A percentile compares a stretch with the other conserved stretches of the same genome.
Evolutionary conservation across 2,113 vertebrate species (phyloP).

Genomic region (Cyphomyrus plagiostoma): DNA sequence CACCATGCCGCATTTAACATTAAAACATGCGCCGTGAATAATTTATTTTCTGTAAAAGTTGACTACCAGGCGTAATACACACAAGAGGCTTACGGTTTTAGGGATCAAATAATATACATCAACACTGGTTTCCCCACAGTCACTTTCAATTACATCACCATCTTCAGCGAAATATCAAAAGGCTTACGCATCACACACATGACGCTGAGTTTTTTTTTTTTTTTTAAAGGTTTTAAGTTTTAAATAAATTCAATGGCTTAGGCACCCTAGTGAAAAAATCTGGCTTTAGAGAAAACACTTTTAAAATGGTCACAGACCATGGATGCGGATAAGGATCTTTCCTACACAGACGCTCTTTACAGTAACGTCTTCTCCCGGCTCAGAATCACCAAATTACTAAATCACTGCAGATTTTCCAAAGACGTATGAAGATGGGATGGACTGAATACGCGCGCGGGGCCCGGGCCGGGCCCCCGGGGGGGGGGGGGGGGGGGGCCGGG

Average conservation of each 20-base stretch:
- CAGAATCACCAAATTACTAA: conserved; percentile 6
- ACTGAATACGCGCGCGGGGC: conserved; percentile 8
- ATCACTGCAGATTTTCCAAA: neutral
- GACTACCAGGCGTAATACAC: neutral
- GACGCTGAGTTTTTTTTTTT: neutral
- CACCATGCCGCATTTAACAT: neutral
- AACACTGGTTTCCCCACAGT: neutral
- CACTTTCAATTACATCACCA: conserved; percentile 5
- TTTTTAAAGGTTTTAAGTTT: neutral
- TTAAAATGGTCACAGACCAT: neutral
- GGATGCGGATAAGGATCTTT: neutral
- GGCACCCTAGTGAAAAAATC: neutral
- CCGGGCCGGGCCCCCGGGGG: too few relatives aligned
- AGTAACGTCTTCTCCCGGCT: neutral
- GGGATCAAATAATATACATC: neutral
- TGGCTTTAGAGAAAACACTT: neutral
- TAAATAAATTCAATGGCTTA: neutral
- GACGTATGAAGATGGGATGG: neutral
- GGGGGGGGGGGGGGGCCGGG: too few relatives aligned
- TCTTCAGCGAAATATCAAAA: neutral
- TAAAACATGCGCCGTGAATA: neutral
- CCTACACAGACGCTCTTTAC: neutral
- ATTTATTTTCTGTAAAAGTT: neutral
- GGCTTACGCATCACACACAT: conserved; percentile 8
- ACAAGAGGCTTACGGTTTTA: neutral